Evolutionary conservation across 2,888 invertebrate genomes (phyloP), one percentile per base, ranked within the genome.

Genomic region (Smittia sp.): DNA sequence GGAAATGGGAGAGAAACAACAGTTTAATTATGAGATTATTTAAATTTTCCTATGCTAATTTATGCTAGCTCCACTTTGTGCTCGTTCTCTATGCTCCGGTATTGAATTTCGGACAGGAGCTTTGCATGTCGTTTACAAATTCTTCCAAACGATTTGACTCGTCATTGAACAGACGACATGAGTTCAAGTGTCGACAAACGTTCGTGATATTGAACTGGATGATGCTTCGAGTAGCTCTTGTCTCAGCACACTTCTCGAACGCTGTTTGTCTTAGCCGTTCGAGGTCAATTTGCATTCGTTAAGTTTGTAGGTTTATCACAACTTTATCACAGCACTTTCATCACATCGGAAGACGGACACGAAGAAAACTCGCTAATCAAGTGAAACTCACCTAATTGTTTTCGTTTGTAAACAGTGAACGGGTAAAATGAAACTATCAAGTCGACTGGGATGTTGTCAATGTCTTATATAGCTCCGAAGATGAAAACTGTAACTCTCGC

Each of bases 1-100:
- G n/a, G n/a, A 46, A n/a, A 46, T 13, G 46, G n/a, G n/a, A 63
- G 18, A 58, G 27, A 63, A 52, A 68, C 22, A 58, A 67, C 20
- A 62, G 13, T 15, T 25, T 65, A 24, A 65, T 58, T 20, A 20
- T 58, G 3, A 1, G 22, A 22, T 18, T 58, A 52, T 38, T 38
- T 38, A 52, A 52, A 7, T 13, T 52, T 3, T 52, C 3, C 18
- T 52, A 58, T 58, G 58, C 18, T 20, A 58, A 58, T 58, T 20
- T 58, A 18, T 46, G 52, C 58, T 46, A 15, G 32, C 15, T 46
- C 15, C n/a, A 46, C 46, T 46, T 46, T n/a, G 6, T 38, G 38
- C 11, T 38, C 7, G 38, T 38, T 38, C 11, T 38, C 11, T 38
- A 38, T 46, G 3, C 15, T 46, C n/a, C 11, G 15, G n/a, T 46